Base-by-base conservation (phyloP, 2,113 vertebrate species). In the Reinhardtius hippoglossoides region DNA sequence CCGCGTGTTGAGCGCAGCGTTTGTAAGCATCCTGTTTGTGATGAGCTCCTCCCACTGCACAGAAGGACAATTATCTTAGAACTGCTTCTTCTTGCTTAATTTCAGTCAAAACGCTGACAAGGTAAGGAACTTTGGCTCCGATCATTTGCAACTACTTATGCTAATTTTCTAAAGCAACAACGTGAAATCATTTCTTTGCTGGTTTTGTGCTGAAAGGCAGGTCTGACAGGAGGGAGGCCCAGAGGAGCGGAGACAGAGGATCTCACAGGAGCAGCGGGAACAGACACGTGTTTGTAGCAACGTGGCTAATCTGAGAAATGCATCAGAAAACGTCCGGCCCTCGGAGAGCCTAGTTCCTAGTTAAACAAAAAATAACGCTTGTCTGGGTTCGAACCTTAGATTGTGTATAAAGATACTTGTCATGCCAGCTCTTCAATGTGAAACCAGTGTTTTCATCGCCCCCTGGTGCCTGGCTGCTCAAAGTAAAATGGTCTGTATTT, bases 71-170 rank as follows among this genome's bases (percentile, higher is more conserved):
- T 76, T 23, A 73, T 85, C 68, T 78, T 66, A 60, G 23, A 40
- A 83, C 69, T 26, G 74, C 35, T 9, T 83, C 70, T 58, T 82
- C 56, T 73, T 78, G 72, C 74, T 84, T 81, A 59, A 81, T 80
- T 68, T 77, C 23, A 23, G 37, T 6, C 31, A 81, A 46, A 90
- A 71, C 57, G 73, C 76, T 87, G 84, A 88, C 76, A 59, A 58
- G 63, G 76, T 55, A 81, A 84, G 80, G 66, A 78, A 60, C 52
- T 54, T 68, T 80, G 64, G 23, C 71, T 80, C 66, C 46, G 15
- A 81, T 83, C 46, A 73, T 76, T 79, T 81, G 56, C 54, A 79
- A 31, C 70, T 48, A 50, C 21, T 74, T 60, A 76, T 71, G 62
- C 65, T 27, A 10, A 48, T 76, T 27, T 60, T 37, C 5, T 3